Evolutionary conservation across 1,140 invertebrate genomes (phyloP), one percentile per base, ranked within the genome.

Genomic region (Bemisia tabaci): DNA sequence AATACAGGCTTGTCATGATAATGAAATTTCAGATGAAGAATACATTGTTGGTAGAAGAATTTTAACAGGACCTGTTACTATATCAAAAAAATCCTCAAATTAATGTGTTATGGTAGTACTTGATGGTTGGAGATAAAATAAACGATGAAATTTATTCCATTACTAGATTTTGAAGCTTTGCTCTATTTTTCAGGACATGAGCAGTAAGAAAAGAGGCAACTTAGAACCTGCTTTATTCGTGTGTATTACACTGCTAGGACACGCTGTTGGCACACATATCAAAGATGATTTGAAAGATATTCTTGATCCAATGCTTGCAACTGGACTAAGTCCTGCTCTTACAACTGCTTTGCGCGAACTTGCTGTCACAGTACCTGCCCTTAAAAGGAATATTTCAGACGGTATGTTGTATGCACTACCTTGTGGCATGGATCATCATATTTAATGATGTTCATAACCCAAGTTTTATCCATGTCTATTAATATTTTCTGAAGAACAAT

Each of bases 191-290:
- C 23, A 73, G 72, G 89, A 91, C 70, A 83, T 82, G 0, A 81
- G 85, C 0, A 84, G 79, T 27, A 90, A 89, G 72, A 88, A 87
- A 70, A 83, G 89, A 65, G 79, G 78, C 61, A 71, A 77, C 0
- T 82, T 94, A 22, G 95, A 98, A 72, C 90, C 94, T 0, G 85
- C 92, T 0, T 88, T 98, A 26, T 97, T 97, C 78, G 89, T 91
- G 17, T 98, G 95, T 74, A 89, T 99, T n/a, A 95, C 94, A 33
- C 82, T 98, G 67, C 75, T 99, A 1, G 91, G 90, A 0, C 87
- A 91, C 75, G 92, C 95, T 12, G 87, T 95, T 0, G 87, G 88
- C 68, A 83, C 85, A 48, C 79, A 82, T 12, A 89, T 92, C 69
- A 74, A 75, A 67, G 72, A 73, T 68, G 92, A 97, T 73, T 87